Conservation (phyloP, 2,797 vertebrate genomes). For the Chrysolophus pictus region DNA sequence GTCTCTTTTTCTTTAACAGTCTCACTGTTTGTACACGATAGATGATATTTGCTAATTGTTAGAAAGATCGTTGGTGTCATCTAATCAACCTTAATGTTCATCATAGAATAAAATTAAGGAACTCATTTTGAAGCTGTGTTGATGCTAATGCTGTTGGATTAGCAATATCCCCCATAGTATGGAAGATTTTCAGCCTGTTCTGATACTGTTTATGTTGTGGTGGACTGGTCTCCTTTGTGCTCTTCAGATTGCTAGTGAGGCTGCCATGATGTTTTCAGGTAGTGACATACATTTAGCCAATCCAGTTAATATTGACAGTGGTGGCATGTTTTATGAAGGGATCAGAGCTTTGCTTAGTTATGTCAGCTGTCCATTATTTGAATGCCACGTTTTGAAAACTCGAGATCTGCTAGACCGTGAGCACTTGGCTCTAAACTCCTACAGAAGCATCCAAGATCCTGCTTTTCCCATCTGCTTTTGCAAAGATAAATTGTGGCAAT, state of each 20-base stretch:
- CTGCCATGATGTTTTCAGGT: not conserved
- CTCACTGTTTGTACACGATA: fast-evolving
- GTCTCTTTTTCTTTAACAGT: not conserved
- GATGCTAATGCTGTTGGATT: not conserved
- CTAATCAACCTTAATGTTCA: not conserved
- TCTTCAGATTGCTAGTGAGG: not conserved
- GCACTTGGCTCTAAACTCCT: not conserved
- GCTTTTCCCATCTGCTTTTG: slow-evolving; percentile 25
- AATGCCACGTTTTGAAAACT: not conserved
- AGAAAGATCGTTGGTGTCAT: not conserved
- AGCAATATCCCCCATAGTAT: not conserved
- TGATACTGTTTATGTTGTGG: fast-evolving
- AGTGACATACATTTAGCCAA: not conserved
- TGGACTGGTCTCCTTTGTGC: not conserved
- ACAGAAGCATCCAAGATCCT: not conserved
- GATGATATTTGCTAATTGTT: not conserved
- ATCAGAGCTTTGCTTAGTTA: not conserved
- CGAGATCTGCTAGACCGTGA: slow-evolving; percentile 7
- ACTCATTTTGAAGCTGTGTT: not conserved
- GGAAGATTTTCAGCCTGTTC: not conserved
- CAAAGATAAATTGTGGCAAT: not conserved
- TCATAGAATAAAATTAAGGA: not conserved
- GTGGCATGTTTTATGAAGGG: not conserved
- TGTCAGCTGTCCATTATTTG: not conserved
- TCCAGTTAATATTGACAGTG: not conserved